These are phyloP conservation scores for Onychostoma macrolepis DNA, from an alignment of 2,113 vertebrate genomes.

Conservation along the genomic window DNA sequence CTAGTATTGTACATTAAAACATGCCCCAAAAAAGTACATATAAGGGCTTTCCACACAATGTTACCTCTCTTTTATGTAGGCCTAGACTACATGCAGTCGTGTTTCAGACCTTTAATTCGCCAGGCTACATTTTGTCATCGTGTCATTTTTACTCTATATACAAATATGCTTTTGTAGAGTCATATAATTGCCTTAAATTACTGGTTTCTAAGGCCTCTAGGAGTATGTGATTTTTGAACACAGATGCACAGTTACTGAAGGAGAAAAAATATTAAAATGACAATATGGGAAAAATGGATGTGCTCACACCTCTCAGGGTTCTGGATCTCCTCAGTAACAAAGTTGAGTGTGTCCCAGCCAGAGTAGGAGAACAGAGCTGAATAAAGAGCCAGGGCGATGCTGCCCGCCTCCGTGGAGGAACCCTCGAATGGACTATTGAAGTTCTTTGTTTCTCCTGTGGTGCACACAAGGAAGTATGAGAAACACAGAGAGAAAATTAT, in stretches of 20 bases:
- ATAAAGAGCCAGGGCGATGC: conserved; percentile 83
- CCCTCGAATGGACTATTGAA: conserved; percentile 79
- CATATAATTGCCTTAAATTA: no score
- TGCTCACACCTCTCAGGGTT: conserved; percentile 80
- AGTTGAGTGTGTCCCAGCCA: conserved; percentile 89
- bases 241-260: not conserved
- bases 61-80: no score
- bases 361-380: conserved; percentile 90
- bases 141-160: no score
- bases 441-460: conserved; percentile 76
- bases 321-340: conserved; percentile 87
- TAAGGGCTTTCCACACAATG: no score
- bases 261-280: not conserved
- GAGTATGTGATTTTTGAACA: no score
- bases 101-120: no score
- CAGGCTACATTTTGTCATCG: no score
- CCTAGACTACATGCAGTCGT: no score
- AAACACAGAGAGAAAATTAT: not conserved
- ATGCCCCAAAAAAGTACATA: no score
- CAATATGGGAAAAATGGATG: not conserved
- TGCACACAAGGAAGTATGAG: not conserved
- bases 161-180: no score
- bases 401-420: conserved; percentile 77
- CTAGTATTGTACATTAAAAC: no score
- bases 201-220: no score